These are phyloP conservation scores for Liolophura sinensis DNA, from an alignment of 1,140 invertebrate species.

Conservation along the genomic window DNA sequence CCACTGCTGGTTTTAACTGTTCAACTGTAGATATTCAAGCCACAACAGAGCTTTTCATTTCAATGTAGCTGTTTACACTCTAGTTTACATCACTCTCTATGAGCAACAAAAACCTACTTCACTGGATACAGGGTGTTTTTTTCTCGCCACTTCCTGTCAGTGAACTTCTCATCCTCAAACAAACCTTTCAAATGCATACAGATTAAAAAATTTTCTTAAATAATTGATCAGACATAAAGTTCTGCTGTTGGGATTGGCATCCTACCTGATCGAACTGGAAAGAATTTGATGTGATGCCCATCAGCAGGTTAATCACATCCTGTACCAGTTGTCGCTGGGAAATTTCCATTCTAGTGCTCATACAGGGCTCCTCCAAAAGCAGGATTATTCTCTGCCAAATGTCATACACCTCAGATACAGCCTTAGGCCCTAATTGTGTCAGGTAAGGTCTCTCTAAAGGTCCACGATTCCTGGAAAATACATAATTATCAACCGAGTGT, in stretches of 20 bases:
- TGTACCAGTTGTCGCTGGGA: constrained; percentile 24
- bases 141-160: no score
- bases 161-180: no score
- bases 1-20: no score
- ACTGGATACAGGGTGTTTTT: no score
- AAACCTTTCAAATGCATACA: background rate
- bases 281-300: constrained; percentile 36
- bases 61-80: no score
- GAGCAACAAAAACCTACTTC: no score
- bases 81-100: no score
- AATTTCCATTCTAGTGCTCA: constrained; percentile 11
- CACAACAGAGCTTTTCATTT: no score
- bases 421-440: constrained; percentile 39
- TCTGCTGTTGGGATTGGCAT: no score
- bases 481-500: constrained; percentile 3
- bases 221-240: no score
- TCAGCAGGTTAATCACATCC: constrained; percentile 36
- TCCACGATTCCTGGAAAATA: constrained; percentile 22
- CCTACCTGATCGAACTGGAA: constrained; percentile 21
- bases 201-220: background rate
- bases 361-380: constrained; percentile 13
- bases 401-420: constrained; percentile 30
- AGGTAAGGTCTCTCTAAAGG: constrained; percentile 39
- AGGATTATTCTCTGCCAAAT: constrained; percentile 17
- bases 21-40: no score